Base-by-base conservation (phyloP, 2,888 invertebrate species). In the Odontocolon sp. region DNA sequence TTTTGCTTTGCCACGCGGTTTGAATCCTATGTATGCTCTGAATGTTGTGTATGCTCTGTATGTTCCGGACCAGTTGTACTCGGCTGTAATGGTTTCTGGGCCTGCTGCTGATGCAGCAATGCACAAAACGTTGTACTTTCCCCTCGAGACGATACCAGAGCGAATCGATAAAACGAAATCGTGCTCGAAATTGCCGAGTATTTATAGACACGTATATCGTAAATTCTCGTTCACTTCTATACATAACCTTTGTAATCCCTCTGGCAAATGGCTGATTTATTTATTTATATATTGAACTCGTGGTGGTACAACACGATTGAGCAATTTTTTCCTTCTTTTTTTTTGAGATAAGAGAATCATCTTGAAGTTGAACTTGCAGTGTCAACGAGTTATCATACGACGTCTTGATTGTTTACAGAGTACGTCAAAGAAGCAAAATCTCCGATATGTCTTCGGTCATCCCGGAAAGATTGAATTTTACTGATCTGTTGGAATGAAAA, bases 131-230 rank as follows among this genome's bases (percentile, higher is more conserved):
- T 50, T 33, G 56, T n/a, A 33, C n/a, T 45, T 42, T 23, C 16
- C n/a, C 42, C n/a, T 36, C 36, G 26, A 11, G 11, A 59, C 23
- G 50, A 36, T 11, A 38, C 33, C n/a, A 56, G 33, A 14, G 26
- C 31, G 57, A 63, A 33, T 31, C 21, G 33, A 18, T 47, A 38
- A 57, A 47, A 50, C 26, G 16, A 21, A 68, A 68, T 36, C 23
- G 56, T 42, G 45, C 45, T 16, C 31, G 21, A 45, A 33, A 57
- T 57, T 23, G 16, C 47, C 36, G 23, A 21, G 57, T 57, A 47
- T 68, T 57, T 45, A 47, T 47, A 23, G 31, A 16, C 56, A 56
- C 56, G 47, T 68, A 38, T 8, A 16, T 47, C 21, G 26, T 33
- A 28, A 38, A 11, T 38, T 57, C 26, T 23, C 36, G 57, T 57